phyloP scores from a whole-genome alignment of 1,140 invertebrate species.

The Schmidtea mediterranea region DNA sequence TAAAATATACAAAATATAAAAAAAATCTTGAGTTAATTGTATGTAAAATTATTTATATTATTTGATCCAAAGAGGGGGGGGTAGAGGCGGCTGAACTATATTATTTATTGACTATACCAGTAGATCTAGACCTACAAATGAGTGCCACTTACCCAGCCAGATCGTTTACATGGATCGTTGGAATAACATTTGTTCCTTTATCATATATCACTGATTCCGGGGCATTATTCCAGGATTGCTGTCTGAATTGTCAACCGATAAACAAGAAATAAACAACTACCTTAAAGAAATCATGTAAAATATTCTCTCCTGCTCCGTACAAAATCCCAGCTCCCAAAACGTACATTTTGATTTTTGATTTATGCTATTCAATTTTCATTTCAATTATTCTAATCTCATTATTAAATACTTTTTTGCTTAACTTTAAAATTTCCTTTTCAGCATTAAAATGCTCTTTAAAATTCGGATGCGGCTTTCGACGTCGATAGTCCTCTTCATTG shows the following conservation, averaged over 20 bases:
- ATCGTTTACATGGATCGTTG: conserved; percentile 40
- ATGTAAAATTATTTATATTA: too few relatives aligned
- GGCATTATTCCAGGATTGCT: conserved; percentile 35
- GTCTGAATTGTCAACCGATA: too few relatives aligned
- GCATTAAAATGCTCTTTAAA: conserved; percentile 37
- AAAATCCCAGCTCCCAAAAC: conserved; percentile 36
- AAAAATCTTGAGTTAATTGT: too few relatives aligned
- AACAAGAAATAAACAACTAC: conserved; percentile 11
- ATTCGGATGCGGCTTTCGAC: conserved; percentile 38
- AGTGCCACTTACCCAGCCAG: conserved; percentile 25
- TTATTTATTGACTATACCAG: too few relatives aligned
- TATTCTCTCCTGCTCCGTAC: conserved; percentile 37
- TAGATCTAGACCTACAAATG: too few relatives aligned
- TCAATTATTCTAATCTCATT: background rate
- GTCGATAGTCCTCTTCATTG: conserved; percentile 39
- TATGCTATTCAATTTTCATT: conserved; percentile 9
- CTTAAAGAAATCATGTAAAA: conserved; percentile 40
- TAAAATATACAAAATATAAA: too few relatives aligned
- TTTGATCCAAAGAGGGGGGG: too few relatives aligned
- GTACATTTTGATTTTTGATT: conserved; percentile 30
- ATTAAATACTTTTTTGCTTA: conserved; percentile 32
- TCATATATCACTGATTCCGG: conserved; percentile 34
- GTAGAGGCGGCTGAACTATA: too few relatives aligned
- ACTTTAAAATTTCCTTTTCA: conserved; percentile 37
- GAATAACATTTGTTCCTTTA: conserved; percentile 36